These are phyloP conservation scores for Teleogryllus oceanicus DNA, from an alignment of 2,888 invertebrate genomes.

Conservation along the genomic window DNA sequence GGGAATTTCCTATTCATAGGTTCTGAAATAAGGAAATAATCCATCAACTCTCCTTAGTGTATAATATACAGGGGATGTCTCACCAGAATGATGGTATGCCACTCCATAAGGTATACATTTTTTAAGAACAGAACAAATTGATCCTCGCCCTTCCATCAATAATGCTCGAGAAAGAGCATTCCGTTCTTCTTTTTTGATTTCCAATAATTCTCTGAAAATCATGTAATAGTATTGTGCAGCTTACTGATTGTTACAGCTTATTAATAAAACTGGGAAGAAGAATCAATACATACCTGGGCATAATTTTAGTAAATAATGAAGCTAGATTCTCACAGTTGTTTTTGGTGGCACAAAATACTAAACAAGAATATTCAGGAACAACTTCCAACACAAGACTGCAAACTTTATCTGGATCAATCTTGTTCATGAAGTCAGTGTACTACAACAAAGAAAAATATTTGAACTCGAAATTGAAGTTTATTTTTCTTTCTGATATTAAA, in stretches of 20 bases:
- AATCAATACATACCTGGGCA: conserved; percentile 47
- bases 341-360: conserved; percentile 91
- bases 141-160: conserved; percentile 61
- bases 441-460: conserved; percentile 44
- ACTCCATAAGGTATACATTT: conserved; percentile 74
- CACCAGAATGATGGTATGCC: conserved; percentile 86
- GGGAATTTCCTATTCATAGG: too few relatives aligned
- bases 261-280: neutral
- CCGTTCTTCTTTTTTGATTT: conserved; percentile 59
- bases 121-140: conserved; percentile 63
- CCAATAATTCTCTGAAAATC: conserved; percentile 52
- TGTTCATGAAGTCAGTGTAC: conserved; percentile 40
- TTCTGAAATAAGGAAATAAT: neutral
- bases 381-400: conserved; percentile 78
- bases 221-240: neutral
- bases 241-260: neutral
- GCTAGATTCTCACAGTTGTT: conserved; percentile 91
- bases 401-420: conserved; percentile 74
- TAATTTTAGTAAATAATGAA: conserved; percentile 64
- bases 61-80: neutral
- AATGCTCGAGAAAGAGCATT: conserved; percentile 59
- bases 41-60: neutral
- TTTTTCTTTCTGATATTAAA: conserved; percentile 27
- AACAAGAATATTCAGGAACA: conserved; percentile 71
- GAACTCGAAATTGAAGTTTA: conserved; percentile 50